Evolutionary conservation across 2,888 invertebrate genomes (phyloP).

Genomic region (Xylota segnis): DNA sequence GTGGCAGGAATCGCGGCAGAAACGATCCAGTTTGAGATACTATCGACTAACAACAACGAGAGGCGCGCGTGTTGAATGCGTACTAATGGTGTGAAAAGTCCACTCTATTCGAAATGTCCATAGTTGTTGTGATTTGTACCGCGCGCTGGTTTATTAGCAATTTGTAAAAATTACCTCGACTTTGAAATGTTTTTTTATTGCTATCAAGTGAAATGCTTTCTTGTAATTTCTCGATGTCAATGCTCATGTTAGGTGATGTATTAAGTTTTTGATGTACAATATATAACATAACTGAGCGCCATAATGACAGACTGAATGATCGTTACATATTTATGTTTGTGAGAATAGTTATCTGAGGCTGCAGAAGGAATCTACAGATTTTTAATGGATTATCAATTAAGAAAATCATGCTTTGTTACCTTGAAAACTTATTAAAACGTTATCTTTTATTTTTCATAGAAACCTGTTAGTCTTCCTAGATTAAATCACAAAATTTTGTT

Average conservation of each 20-base stretch:
- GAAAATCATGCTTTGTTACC: no score
- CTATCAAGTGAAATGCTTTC: conserved; percentile 57
- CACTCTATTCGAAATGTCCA: conserved; percentile 45
- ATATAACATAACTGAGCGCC: conserved; percentile 31
- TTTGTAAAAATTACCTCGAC: conserved; percentile 63
- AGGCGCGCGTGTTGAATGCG: conserved; percentile 49
- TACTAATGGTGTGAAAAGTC: conserved; percentile 67
- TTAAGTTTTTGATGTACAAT: conserved; percentile 22
- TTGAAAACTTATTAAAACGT: no score
- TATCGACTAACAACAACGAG: conserved; percentile 24
- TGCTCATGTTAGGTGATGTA: conserved; percentile 51
- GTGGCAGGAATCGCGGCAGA: conserved; percentile 1
- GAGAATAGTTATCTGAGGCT: conserved; percentile 14
- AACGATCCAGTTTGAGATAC: conserved; percentile 45
- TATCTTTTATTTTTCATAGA: no score
- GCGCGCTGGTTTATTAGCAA: conserved; percentile 48
- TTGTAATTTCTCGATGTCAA: conserved; percentile 64
- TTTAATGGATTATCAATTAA: conserved; percentile 59
- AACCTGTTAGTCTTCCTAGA: no score
- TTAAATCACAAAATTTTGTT: no score
- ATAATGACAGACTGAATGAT: conserved; percentile 35
- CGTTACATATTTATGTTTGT: conserved; percentile 5
- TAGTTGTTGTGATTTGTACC: conserved; percentile 40
- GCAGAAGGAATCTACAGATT: conserved; percentile 39
- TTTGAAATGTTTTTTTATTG: conserved; percentile 34